Conservation (phyloP, 2,113 vertebrate species). For the Epinephelus lanceolatus region DNA sequence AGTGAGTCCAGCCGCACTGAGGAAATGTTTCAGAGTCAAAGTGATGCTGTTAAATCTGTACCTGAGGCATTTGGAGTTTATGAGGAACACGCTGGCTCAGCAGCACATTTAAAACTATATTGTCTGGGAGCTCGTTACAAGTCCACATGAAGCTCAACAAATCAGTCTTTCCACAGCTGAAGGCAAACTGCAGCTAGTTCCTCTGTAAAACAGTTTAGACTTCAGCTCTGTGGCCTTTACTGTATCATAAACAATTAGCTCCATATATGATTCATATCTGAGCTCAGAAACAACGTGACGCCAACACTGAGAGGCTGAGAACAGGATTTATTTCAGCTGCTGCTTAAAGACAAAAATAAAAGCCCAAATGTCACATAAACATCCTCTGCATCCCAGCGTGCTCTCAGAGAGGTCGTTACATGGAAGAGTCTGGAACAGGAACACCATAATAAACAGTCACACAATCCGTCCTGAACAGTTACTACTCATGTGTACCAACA, state of each 20-base stretch:
- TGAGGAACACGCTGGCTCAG: slow-evolving; percentile 46
- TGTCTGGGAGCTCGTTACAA: slow-evolving; percentile 10
- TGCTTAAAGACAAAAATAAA: not conserved
- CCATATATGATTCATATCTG: not conserved
- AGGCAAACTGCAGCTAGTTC: not conserved
- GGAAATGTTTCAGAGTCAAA: slow-evolving; percentile 24
- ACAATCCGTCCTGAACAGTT: not conserved
- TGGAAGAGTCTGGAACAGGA: not conserved
- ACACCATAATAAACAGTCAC: not conserved
- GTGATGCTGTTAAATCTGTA: slow-evolving; percentile 40
- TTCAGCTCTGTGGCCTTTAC: not conserved
- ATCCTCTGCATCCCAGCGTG: not conserved
- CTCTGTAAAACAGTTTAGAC: not conserved
- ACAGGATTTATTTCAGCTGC: not conserved
- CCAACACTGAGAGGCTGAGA: not conserved
- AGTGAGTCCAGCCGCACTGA: slow-evolving; percentile 12
- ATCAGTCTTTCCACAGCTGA: slow-evolving; percentile 13
- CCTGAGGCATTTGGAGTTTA: slow-evolving; percentile 38
- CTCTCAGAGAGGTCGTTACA: not conserved
- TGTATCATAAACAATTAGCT: not conserved
- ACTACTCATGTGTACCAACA: not conserved
- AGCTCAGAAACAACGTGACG: not conserved
- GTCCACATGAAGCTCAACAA: slow-evolving; percentile 23
- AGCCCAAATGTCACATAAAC: not conserved
- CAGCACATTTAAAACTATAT: slow-evolving; percentile 43